phyloP scores from a whole-genome alignment of 2,888 invertebrate species.

The Chesias legatella region DNA sequence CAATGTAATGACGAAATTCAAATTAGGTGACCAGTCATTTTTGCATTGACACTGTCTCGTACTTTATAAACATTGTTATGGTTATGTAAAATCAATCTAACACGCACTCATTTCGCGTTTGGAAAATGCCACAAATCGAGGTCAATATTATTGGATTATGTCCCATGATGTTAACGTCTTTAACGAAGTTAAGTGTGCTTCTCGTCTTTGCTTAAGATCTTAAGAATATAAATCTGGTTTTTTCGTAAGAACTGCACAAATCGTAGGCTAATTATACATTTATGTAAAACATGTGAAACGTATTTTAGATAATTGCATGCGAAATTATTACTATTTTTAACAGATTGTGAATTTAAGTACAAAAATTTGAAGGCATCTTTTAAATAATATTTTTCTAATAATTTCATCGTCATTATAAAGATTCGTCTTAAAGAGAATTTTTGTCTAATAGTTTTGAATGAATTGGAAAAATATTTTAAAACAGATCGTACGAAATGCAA shows the following conservation, averaged over 20 bases:
- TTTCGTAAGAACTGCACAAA: conserved; percentile 21
- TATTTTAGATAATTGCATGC: conserved; percentile 23
- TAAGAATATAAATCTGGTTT: conserved; percentile 5
- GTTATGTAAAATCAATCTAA: conserved; percentile 23
- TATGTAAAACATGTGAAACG: conserved; percentile 10
- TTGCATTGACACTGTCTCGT: conserved; percentile 24
- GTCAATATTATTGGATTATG: conserved; percentile 20
- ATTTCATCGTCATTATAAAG: conserved; percentile 21
- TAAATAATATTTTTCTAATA: conserved; percentile 17
- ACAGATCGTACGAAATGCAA: conserved; percentile 20
- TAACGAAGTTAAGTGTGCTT: conserved; percentile 11
- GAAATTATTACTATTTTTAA: conserved; percentile 18
- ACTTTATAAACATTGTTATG: conserved; percentile 23
- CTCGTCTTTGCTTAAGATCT: conserved; percentile 3
- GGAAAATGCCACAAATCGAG: conserved; percentile 22
- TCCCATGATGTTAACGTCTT: conserved; percentile 15
- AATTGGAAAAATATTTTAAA: conserved; percentile 12
- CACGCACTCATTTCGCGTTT: conserved; percentile 15
- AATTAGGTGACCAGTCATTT: conserved; percentile 26
- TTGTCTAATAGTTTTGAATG: conserved; percentile 8
- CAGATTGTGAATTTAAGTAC: conserved; percentile 10
- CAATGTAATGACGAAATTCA: conserved; percentile 30
- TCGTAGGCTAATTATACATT: conserved; percentile 7
- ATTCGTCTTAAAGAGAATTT: conserved; percentile 15
- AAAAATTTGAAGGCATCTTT: conserved; percentile 14